Conservation (phyloP, 2,888 invertebrate genomes). For the Dolomedes plantarius region DNA sequence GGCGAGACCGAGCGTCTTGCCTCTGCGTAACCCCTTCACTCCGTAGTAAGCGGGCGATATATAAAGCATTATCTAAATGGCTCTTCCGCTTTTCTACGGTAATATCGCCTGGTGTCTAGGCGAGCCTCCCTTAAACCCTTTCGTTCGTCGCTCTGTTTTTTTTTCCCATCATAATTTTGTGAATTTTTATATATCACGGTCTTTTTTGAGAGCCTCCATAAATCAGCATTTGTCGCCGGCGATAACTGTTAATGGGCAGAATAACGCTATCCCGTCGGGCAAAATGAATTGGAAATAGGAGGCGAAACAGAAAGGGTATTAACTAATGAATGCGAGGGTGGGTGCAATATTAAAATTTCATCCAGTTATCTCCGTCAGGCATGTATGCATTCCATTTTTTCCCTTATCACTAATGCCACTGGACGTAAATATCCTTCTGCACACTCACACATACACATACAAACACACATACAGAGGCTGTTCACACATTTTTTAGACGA, state of each 20-base stretch:
- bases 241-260: constrained; percentile 29
- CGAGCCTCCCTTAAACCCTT: constrained; percentile 43
- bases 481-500: no score
- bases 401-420: no score
- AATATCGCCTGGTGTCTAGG: constrained; percentile 24
- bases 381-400: no score
- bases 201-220: constrained; percentile 22
- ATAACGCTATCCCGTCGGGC: not conserved
- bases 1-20: not conserved
- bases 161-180: constrained; percentile 10
- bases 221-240: constrained; percentile 60
- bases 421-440: no score
- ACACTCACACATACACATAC: no score
- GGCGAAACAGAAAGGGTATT: no score
- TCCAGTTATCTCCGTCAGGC: no score
- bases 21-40: constrained; percentile 50
- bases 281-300: not conserved
- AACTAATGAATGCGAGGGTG: no score
- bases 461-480: no score
- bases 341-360: no score
- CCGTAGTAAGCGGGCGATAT: constrained; percentile 41
- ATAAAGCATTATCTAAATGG: constrained; percentile 70
- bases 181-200: constrained; percentile 34
- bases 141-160: constrained; percentile 7
- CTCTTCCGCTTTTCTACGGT: constrained; percentile 45